Evolutionary conservation across 2,113 vertebrate genomes (phyloP), one percentile per base, ranked within the genome.

Genomic region (Lonchura striata): DNA sequence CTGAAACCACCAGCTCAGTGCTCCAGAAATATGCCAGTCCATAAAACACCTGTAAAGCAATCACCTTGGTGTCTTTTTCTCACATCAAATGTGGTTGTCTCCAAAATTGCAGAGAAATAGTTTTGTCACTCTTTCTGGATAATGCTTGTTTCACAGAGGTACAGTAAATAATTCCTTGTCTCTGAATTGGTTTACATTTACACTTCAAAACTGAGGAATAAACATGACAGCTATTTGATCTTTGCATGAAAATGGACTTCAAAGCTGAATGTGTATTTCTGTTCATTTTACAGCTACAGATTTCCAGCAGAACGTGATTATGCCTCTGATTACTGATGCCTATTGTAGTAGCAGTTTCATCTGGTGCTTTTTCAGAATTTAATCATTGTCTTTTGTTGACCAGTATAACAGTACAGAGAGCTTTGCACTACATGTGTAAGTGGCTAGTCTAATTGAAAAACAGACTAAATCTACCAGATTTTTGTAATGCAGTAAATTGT

Each of bases 321-420:
- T 96, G 95, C 92, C 97, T 97, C 95, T 98, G 97, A 98, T 98
- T 98, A 98, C 97, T 79, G 96, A 96, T 93, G 97, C 71, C 96
- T 96, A 98, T 98, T 98, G 98, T 98, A 94, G 89, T 61, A 87
- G 93, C 97, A 98, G 97, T 98, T 98, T 97, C 98, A 98, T 98
- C 95, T 95, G 97, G 97, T 97, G 98, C 97, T 98, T 97, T 98
- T 98, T 97, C 97, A 97, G 97, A 98, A 98, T 98, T 97, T 97
- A 98, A 98, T 99, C 98, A 99, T 99, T 99, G 98, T 99, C 98
- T 98, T 99, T 99, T 99, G 98, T 99, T 97, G 96, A 95, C 94
- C 90, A 97, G 96, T 82, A 99, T 98, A 99, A 99, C 98, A 96
- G 97, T 88, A 92, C 95, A 94, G 97, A 98, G 98, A 98, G 97